Evolutionary conservation across 2,888 invertebrate genomes (phyloP).

Genomic region (Euclidia mi): DNA sequence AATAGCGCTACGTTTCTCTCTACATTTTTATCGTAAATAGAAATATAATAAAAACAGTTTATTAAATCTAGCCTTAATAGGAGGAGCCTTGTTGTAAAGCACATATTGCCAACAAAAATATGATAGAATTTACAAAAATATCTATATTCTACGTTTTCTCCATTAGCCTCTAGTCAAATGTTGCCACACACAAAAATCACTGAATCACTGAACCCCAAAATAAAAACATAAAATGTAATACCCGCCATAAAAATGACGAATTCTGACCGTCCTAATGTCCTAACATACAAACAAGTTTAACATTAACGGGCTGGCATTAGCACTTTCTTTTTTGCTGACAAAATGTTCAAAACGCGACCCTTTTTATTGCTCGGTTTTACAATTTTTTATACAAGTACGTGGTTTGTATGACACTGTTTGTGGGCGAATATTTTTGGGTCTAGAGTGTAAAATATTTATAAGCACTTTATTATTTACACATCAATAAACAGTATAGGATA

Average conservation of each 20-base stretch:
- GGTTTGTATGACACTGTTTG: conserved; percentile 17
- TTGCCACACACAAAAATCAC: too few relatives aligned
- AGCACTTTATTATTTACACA: too few relatives aligned
- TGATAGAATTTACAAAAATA: too few relatives aligned
- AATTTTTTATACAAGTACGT: conserved; percentile 26
- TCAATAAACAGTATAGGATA: too few relatives aligned
- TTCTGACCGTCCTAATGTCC: conserved; percentile 37
- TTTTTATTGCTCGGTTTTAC: conserved; percentile 36
- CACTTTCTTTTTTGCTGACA: conserved; percentile 45
- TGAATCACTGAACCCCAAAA: conserved; percentile 21
- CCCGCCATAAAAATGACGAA: conserved; percentile 42
- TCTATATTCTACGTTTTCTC: too few relatives aligned
- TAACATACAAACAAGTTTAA: conserved; percentile 45
- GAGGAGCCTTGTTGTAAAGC: too few relatives aligned
- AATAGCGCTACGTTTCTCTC: too few relatives aligned
- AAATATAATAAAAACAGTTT: too few relatives aligned
- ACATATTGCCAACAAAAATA: too few relatives aligned
- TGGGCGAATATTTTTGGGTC: conserved; percentile 29
- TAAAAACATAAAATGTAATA: conserved; percentile 11
- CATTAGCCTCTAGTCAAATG: too few relatives aligned
- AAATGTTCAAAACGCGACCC: conserved; percentile 40
- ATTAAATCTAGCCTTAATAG: too few relatives aligned
- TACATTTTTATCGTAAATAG: too few relatives aligned
- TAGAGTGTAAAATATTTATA: conserved; percentile 9
- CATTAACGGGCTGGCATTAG: conserved; percentile 46